Evolutionary conservation across 2,113 vertebrate genomes (phyloP), one percentile per base, ranked within the genome.

Genomic region (Malaclemys terrapin): DNA sequence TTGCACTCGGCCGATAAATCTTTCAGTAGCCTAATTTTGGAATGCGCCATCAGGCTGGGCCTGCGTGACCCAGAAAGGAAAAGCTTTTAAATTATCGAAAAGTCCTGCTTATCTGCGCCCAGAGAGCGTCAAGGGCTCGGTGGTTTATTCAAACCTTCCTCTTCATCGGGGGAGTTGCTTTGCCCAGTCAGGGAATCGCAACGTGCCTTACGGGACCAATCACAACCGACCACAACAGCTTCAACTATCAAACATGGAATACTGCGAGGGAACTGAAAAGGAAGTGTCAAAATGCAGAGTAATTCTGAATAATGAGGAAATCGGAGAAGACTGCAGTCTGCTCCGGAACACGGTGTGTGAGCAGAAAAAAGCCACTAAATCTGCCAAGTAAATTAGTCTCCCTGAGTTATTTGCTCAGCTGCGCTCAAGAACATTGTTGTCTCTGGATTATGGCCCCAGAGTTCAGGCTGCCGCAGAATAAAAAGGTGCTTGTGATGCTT

Each of bases 261-360:
- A 1, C 50, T 59, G 69, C 38, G 29, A 19, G 42, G 1, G 85
- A 65, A 59, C 3, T 10, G 31, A 49, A 17, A 13, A 35, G 35
- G 65, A 35, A 52, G 0, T 0, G 0, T 27, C 0, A 1, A 24
- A 29, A 57, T 0, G 0, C 0, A 5, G 84, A 79, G 22, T 1
- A 11, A 31, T 35, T 54, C 85, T 85, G 93, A 92, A 59, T 92
- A 93, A 81, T 0, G 6, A 22, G 82, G 54, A 50, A 72, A 6
- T 0, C 25, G 54, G 92, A 65, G 0, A 27, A 29, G 76, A 6
- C 76, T 38, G 65, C 65, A 69, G 19, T 76, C 72, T 76, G 20
- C 38, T 42, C 10, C 5, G 5, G 42, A 78, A 8, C 75, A 78
- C 11, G 14, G 42, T 27, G 75, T 47, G 75, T 78, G 75, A 45